phyloP scores from a whole-genome alignment of 2,888 invertebrate genomes.

The Resseliella maxima region DNA sequence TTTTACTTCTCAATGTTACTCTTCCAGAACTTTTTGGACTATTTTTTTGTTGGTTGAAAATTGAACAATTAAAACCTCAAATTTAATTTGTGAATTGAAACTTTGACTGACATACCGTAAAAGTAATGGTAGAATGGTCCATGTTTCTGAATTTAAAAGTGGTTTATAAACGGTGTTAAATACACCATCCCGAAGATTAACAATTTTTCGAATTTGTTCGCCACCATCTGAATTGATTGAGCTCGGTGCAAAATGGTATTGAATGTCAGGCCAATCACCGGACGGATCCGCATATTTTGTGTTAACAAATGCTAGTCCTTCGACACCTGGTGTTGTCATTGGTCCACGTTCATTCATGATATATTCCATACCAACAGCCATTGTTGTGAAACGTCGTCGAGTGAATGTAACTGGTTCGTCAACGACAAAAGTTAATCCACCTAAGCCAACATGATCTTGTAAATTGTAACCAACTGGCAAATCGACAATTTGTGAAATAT shows the following conservation, averaged over 20 bases:
- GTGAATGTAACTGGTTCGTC: conserved; percentile 84
- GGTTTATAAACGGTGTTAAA: conserved; percentile 89
- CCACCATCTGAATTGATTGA: conserved; percentile 86
- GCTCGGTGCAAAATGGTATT: conserved; percentile 88
- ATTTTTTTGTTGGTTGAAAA: not conserved
- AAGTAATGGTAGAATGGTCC: conserved; percentile 84
- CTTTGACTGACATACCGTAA: conserved; percentile 69
- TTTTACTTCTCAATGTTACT: conserved; percentile 82
- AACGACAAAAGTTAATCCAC: conserved; percentile 82
- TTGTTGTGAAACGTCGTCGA: conserved; percentile 80
- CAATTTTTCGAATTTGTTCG: conserved; percentile 80
- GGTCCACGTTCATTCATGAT: conserved; percentile 84
- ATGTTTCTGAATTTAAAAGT: conserved; percentile 80
- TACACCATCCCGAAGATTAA: conserved; percentile 81
- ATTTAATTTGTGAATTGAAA: not conserved
- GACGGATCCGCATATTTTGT: conserved; percentile 85
- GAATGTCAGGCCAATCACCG: conserved; percentile 84
- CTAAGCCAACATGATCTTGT: conserved; percentile 89
- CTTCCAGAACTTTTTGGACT: conserved; percentile 86
- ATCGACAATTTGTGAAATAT: conserved; percentile 80
- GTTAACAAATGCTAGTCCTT: conserved; percentile 88
- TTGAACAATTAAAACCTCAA: not conserved
- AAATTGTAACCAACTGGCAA: conserved; percentile 85
- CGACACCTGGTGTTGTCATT: conserved; percentile 85
- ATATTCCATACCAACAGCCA: conserved; percentile 83